Evolutionary conservation across 2,888 invertebrate genomes (phyloP).

Genomic region (Cremastobaeus sp.): DNA sequence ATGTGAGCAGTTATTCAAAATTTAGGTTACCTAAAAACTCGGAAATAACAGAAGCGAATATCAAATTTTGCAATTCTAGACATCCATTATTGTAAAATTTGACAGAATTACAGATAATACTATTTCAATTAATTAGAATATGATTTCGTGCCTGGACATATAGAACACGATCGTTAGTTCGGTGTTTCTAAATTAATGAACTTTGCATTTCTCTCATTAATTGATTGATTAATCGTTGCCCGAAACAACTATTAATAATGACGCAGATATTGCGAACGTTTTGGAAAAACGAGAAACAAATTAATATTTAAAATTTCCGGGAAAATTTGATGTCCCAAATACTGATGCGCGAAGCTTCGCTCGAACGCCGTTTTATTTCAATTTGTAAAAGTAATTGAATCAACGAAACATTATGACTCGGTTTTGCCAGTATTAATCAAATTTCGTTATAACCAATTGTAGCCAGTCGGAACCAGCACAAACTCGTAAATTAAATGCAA

Average conservation of each 20-base stretch:
- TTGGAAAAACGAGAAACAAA: slow-evolving; percentile 8
- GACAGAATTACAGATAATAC: slow-evolving; percentile 19
- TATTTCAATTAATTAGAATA: slow-evolving; percentile 17
- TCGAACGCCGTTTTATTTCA: slow-evolving; percentile 8
- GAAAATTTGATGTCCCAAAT: neutral
- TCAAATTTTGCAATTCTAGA: too few species aligned
- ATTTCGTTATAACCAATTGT: slow-evolving; percentile 5
- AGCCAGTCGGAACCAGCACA: neutral
- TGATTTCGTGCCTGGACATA: slow-evolving; percentile 16
- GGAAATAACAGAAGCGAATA: too few species aligned
- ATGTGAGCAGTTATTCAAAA: too few species aligned
- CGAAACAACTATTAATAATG: slow-evolving; percentile 24
- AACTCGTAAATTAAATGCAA: slow-evolving; percentile 37
- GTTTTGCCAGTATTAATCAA: slow-evolving; percentile 22
- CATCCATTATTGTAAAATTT: slow-evolving; percentile 17
- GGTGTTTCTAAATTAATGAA: slow-evolving; percentile 32
- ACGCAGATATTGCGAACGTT: slow-evolving; percentile 9
- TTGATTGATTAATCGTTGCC: slow-evolving; percentile 34
- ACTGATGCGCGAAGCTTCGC: neutral
- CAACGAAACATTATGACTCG: slow-evolving; percentile 19
- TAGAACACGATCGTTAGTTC: slow-evolving; percentile 14
- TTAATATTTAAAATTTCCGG: slow-evolving; percentile 16
- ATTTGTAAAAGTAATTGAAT: slow-evolving; percentile 13
- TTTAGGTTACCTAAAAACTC: too few species aligned
- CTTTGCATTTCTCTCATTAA: slow-evolving; percentile 30